Evolutionary conservation across 2,113 vertebrate genomes (phyloP), one percentile per base, ranked within the genome.

Genomic region (Trogon surrucura): DNA sequence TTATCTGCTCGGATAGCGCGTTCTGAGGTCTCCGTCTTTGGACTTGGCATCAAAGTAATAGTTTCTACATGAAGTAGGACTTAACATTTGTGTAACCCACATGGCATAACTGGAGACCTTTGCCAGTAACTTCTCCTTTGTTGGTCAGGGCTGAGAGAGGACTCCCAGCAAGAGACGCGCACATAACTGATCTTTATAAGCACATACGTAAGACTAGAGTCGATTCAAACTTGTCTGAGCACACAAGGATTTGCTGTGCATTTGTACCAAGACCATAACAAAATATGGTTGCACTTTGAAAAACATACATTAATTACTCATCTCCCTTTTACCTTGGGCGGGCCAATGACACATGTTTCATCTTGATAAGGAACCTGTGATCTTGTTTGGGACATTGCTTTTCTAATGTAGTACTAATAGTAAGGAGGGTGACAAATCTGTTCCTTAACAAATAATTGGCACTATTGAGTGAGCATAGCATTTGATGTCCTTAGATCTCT

Each of bases 401-500:
- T 78, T 71, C 56, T 84, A 64, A 54, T 38, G 38, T 30, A 88
- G 69, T 66, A 47, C 70, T 67, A 74, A n/a, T 61, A 80, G 85
- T 53, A 91, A 80, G 26, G 84, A 86, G 0, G 0, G 69, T 91
- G 87, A 93, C 10, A 1, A 87, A 91, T 69, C 77, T 32, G 50
- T n/a, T 81, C 53, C 77, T 75, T 75, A 89, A 81, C 45, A 89
- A 95, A 67, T 73, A 93, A 89, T 65, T 75, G 45, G 57, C 73
- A 85, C 85, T 95, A 87, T 27, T 74, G 45, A 51, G 57, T 53
- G 53, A 95, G 25, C 9, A 16, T n/a, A 81, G n/a, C 54, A 64
- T 69, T 87, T 85, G 60, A 86, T 84, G 77, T 75, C 73, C 60
- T 92, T 71, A 89, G 86, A 64, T 86, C 78, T 93, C 90, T 60